A percentile compares a stretch with the other conserved stretches of the same genome.
phyloP scores from a whole-genome alignment of 2,113 vertebrate species.

The Trochalopteron elliotii region DNA sequence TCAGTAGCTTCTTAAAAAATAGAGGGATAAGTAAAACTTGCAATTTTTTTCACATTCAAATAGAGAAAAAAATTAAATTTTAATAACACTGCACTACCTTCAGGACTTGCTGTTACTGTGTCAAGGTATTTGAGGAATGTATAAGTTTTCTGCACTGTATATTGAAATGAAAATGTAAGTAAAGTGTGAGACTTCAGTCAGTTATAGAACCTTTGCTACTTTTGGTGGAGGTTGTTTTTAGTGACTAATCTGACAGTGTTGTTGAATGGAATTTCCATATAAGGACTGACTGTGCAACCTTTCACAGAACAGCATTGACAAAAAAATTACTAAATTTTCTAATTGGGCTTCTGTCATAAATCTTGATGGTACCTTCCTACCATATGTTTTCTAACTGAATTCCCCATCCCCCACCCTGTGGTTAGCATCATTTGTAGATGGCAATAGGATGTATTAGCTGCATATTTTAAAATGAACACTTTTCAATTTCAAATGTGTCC shows the following conservation, averaged over 20 bases:
- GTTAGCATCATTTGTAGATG: neutral
- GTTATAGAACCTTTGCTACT: neutral
- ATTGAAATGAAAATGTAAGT: neutral
- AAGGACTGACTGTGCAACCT: neutral
- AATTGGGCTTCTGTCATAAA: neutral
- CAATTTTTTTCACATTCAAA: neutral
- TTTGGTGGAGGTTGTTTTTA: neutral
- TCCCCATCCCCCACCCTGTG: neutral
- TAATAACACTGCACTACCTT: neutral
- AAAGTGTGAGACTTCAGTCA: neutral
- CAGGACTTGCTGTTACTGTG: neutral
- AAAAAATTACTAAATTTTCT: neutral
- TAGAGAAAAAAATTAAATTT: neutral
- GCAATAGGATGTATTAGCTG: neutral
- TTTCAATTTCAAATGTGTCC: neutral
- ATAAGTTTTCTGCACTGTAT: neutral
- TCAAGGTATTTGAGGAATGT: neutral
- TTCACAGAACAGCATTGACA: neutral
- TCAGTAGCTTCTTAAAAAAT: neutral
- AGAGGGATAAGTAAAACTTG: neutral
- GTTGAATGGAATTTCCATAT: neutral
- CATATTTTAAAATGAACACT: neutral
- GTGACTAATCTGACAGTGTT: neutral
- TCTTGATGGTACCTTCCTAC: neutral
- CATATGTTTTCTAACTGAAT: neutral